A percentile compares a stretch with the other conserved stretches of the same genome.
phyloP scores from a whole-genome alignment of 2,888 invertebrate genomes.

The Selenia dentaria region DNA sequence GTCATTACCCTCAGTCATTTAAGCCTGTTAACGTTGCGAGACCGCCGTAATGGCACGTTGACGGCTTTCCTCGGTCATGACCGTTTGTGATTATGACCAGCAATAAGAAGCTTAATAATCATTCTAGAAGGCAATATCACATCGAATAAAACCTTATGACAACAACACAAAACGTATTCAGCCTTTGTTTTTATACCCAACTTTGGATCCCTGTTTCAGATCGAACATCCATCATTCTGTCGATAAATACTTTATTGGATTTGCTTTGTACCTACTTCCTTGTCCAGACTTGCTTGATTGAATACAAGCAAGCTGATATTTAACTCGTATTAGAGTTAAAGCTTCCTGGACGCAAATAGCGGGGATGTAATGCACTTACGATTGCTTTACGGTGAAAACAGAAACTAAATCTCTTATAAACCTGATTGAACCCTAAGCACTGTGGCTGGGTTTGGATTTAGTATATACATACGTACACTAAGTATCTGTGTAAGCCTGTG shows the following conservation, averaged over 20 bases:
- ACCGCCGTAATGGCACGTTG: constrained; percentile 68
- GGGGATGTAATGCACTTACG: constrained; percentile 52
- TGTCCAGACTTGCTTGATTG: too few species aligned
- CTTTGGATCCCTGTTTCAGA: constrained; percentile 1
- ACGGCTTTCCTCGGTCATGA: constrained; percentile 67
- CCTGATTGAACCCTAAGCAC: constrained; percentile 18
- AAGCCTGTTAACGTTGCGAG: constrained; percentile 74
- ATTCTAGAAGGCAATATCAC: constrained; percentile 38
- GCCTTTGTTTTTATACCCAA: constrained; percentile 5
- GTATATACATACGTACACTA: not conserved
- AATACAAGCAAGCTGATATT: constrained; percentile 25
- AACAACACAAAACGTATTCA: not conserved
- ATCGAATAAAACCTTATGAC: not conserved
- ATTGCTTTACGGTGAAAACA: constrained; percentile 49
- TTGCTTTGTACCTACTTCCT: constrained; percentile 36
- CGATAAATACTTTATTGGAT: constrained; percentile 37
- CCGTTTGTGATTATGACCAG: constrained; percentile 61
- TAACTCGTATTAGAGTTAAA: constrained; percentile 42
- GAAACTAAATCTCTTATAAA: constrained; percentile 19
- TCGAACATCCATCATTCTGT: constrained; percentile 40
- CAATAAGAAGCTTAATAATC: constrained; percentile 48
- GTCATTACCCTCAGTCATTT: constrained; percentile 79
- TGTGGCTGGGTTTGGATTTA: constrained; percentile 2
- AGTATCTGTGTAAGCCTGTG: constrained; percentile 8
- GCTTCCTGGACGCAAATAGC: constrained; percentile 68